Percentiles rank a stretch among this genome's conserved stretches.
These are phyloP conservation scores for Cosmia pyralina DNA, from an alignment of 2,888 invertebrate species.

Conservation along the genomic window DNA sequence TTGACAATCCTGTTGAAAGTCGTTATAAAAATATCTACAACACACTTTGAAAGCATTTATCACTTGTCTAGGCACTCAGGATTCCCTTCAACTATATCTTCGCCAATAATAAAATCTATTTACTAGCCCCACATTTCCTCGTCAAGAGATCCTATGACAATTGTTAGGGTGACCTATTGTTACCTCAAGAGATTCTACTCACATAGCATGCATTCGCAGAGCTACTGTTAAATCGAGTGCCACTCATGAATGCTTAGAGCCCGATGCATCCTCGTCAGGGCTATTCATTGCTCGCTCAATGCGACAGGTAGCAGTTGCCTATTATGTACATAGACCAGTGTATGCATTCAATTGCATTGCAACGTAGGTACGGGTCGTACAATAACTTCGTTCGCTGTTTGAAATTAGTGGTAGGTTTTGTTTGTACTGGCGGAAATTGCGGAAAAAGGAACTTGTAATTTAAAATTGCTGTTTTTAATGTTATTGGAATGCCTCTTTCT, in stretches of 20 bases:
- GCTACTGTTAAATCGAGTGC: slow-evolving; percentile 54
- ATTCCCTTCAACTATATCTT: too few species aligned
- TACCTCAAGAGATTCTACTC: slow-evolving; percentile 38
- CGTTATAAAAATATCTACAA: too few species aligned
- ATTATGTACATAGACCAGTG: slow-evolving; percentile 27
- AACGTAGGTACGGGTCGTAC: slow-evolving; percentile 11
- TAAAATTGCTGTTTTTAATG: not conserved
- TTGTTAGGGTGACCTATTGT: slow-evolving; percentile 40
- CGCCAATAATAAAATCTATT: slow-evolving; percentile 1
- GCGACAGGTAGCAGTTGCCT: slow-evolving; percentile 32
- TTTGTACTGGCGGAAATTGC: not conserved
- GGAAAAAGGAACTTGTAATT: not conserved
- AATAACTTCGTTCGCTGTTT: slow-evolving; percentile 26
- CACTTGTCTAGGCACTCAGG: too few species aligned
- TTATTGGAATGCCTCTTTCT: not conserved
- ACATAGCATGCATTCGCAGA: slow-evolving; percentile 33
- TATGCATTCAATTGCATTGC: slow-evolving; percentile 33
- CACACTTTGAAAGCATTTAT: too few species aligned
- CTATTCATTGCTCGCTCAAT: slow-evolving; percentile 45
- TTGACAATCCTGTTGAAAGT: too few species aligned
- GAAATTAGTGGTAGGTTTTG: slow-evolving; percentile 21
- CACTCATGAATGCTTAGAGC: slow-evolving; percentile 39
- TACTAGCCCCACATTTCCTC: not conserved
- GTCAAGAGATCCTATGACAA: slow-evolving; percentile 3
- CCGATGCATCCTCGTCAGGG: slow-evolving; percentile 30